phyloP scores from a whole-genome alignment of 2,888 invertebrate genomes.

The Cryptus viduatorius region DNA sequence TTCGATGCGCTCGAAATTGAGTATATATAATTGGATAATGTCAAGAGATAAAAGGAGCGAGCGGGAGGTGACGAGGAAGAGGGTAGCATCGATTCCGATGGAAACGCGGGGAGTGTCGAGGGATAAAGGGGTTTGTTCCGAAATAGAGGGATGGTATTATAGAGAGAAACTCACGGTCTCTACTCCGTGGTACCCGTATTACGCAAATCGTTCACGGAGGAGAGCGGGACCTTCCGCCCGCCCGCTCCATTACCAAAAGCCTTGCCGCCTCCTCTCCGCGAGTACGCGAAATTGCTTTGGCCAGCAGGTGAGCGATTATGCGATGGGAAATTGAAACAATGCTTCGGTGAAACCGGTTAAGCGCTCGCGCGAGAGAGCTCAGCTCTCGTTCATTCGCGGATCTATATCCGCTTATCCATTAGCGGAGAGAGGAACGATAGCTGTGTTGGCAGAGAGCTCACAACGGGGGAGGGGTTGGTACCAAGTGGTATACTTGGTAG shows the following conservation, averaged over 20 bases:
- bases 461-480: background rate
- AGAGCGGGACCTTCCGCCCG: constrained; percentile 18
- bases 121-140: constrained; percentile 22
- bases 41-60: constrained; percentile 13
- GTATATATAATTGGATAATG: constrained; percentile 36
- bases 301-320: constrained; percentile 66
- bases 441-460: constrained; percentile 16
- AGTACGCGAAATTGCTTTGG: constrained; percentile 74
- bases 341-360: constrained; percentile 72
- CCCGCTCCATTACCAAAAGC: constrained; percentile 56
- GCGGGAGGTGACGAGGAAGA: background rate
- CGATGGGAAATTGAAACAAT: constrained; percentile 77
- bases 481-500: background rate
- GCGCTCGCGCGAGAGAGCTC: constrained; percentile 14
- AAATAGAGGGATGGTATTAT: constrained; percentile 11
- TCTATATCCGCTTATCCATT: constrained; percentile 77
- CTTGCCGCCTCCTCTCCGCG: constrained; percentile 37
- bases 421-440: constrained; percentile 63
- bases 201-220: constrained; percentile 67
- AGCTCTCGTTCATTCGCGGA: constrained; percentile 39
- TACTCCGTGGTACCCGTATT: constrained; percentile 50
- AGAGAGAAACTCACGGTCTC: constrained; percentile 46
- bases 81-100: constrained; percentile 6
- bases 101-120: constrained; percentile 2
- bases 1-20: constrained; percentile 35